These are phyloP conservation scores for Callyntrura guangdongensis DNA, from an alignment of 2,888 invertebrate genomes.

Conservation along the genomic window DNA sequence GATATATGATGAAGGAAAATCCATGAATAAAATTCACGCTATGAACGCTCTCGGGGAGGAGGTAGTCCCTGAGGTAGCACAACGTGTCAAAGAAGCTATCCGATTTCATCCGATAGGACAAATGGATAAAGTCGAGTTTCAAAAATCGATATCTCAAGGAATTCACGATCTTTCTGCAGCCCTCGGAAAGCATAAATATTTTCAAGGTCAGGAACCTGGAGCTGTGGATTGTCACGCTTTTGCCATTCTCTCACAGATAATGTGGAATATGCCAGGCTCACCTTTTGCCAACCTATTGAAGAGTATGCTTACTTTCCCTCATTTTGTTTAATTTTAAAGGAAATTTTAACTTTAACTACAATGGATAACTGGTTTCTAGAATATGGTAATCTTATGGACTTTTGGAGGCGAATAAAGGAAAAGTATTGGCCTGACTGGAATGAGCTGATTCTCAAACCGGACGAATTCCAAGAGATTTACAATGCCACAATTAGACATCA, in stretches of 20 bases:
- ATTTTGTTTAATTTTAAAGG: too few relatives aligned
- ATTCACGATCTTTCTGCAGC: constrained; percentile 82
- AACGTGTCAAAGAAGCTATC: constrained; percentile 77
- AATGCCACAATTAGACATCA: neutral
- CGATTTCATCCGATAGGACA: constrained; percentile 82
- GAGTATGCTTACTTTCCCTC: too few relatives aligned
- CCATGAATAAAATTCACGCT: constrained; percentile 80
- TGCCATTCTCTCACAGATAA: constrained; percentile 86
- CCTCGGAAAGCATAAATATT: constrained; percentile 83
- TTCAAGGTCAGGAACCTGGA: constrained; percentile 83
- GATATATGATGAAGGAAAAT: constrained; percentile 82
- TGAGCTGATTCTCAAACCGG: constrained; percentile 59
- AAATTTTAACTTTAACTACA: too few relatives aligned
- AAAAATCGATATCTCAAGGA: constrained; percentile 78
- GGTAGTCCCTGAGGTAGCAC: constrained; percentile 67
- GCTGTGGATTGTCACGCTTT: constrained; percentile 86
- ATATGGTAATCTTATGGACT: constrained; percentile 80
- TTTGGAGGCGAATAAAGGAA: constrained; percentile 80
- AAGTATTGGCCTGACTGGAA: constrained; percentile 83
- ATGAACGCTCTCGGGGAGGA: constrained; percentile 59
- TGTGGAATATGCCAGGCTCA: constrained; percentile 85
- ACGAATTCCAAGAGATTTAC: constrained; percentile 59
- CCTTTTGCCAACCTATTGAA: constrained; percentile 84
- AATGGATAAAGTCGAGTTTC: constrained; percentile 76
- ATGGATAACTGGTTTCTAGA: too few relatives aligned